A percentile compares a stretch with the other conserved stretches of the same genome.
phyloP scores from a whole-genome alignment of 2,888 invertebrate species.

The Nebria salina region DNA sequence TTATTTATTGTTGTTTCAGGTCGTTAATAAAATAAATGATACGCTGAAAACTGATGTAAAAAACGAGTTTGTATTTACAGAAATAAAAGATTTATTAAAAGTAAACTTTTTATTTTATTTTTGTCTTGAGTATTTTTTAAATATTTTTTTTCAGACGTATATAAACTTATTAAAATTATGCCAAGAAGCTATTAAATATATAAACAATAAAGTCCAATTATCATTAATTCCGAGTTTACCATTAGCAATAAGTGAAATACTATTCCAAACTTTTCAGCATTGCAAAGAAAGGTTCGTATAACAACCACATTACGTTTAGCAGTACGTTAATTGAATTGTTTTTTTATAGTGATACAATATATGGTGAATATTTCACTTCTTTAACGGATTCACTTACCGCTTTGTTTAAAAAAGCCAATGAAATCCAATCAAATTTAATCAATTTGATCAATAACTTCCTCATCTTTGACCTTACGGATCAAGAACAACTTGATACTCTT shows the following conservation, averaged over 20 bases:
- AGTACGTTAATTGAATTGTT: background rate
- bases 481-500: slow-evolving; percentile 17
- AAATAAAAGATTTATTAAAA: slow-evolving; percentile 29
- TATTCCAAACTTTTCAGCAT: slow-evolving; percentile 36
- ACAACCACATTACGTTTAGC: background rate
- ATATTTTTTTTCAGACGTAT: slow-evolving; percentile 25
- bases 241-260: slow-evolving; percentile 25
- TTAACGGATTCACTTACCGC: slow-evolving; percentile 32
- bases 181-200: slow-evolving; percentile 23
- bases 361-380: slow-evolving; percentile 32
- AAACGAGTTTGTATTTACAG: slow-evolving; percentile 5
- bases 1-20: slow-evolving; percentile 16
- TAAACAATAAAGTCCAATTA: slow-evolving; percentile 27
- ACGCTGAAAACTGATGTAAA: slow-evolving; percentile 17
- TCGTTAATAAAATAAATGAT: slow-evolving; percentile 21
- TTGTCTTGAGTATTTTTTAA: background rate
- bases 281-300: slow-evolving; percentile 35
- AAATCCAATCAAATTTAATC: slow-evolving; percentile 23
- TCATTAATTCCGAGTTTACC: slow-evolving; percentile 34
- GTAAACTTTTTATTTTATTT: slow-evolving; percentile 10
- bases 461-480: slow-evolving; percentile 26
- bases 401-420: slow-evolving; percentile 38
- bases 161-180: slow-evolving; percentile 25
- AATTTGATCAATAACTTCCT: slow-evolving; percentile 32
- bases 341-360: slow-evolving; percentile 29